Percentiles rank a stretch among this genome's conserved stretches.
Evolutionary conservation across 92 coral and sea anemone genomes (phyloP).

Genomic region (Epizoanthus stellaris): DNA sequence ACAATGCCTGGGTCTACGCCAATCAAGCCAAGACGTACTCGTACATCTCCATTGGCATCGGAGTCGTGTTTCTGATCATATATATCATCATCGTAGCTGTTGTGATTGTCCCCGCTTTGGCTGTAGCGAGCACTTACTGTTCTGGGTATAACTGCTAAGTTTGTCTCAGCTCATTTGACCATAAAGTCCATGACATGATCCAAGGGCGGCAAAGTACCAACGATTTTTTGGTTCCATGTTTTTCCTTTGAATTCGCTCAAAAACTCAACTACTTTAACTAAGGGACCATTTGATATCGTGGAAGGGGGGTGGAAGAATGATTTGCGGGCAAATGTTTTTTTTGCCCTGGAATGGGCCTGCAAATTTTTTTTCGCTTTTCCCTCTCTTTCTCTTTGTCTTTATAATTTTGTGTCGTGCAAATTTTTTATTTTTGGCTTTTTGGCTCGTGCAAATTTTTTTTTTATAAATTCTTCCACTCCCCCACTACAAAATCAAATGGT

Average conservation of each 20-base stretch:
- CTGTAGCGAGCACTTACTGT: not conserved
- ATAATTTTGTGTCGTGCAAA: no score
- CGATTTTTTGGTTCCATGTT: not conserved
- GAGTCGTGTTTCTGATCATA: conserved; percentile 17
- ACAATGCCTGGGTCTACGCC: conserved; percentile 11
- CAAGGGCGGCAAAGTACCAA: not conserved
- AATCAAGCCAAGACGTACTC: conserved; percentile 25
- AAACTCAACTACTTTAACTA: no score
- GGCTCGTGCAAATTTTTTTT: no score
- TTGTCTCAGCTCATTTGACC: not conserved
- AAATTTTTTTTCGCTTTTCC: no score
- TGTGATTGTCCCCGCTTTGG: not conserved
- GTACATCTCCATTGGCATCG: conserved; percentile 26
- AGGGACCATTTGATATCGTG: no score
- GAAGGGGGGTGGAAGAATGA: no score
- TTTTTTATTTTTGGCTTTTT: no score
- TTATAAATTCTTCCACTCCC: no score
- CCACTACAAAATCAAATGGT: no score
- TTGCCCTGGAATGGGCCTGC: no score
- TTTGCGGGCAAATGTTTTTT: no score
- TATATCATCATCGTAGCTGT: not conserved
- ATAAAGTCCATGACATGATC: not conserved
- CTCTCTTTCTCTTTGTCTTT: no score
- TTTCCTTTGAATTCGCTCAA: not conserved
- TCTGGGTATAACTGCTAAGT: not conserved